Evolutionary conservation across 2,113 vertebrate genomes (phyloP).

Genomic region (Macquaria ambigua): DNA sequence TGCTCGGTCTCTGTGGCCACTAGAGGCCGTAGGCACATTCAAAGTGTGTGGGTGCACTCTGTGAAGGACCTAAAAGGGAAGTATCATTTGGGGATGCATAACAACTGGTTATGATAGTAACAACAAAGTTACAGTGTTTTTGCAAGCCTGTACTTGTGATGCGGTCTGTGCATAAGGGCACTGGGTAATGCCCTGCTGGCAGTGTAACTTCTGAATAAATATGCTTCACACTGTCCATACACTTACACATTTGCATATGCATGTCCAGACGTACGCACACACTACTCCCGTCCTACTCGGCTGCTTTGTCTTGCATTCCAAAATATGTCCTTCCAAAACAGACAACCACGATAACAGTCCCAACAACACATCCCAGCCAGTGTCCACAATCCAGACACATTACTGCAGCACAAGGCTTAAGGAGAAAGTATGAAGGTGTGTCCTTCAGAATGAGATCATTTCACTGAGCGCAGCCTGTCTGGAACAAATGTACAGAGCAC

Average conservation of each 20-base stretch:
- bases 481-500: conserved; percentile 65
- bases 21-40: conserved; percentile 76
- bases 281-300: background rate
- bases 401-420: conserved; percentile 43
- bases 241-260: conserved; percentile 48
- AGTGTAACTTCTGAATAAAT: conserved; percentile 50
- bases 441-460: conserved; percentile 75
- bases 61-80: conserved; percentile 61
- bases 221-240: conserved; percentile 43
- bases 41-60: conserved; percentile 64
- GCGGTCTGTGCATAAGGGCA: conserved; percentile 54
- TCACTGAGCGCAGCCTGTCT: conserved; percentile 66
- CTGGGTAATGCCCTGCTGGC: conserved; percentile 52
- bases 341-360: conserved; percentile 49
- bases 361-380: conserved; percentile 51
- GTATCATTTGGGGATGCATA: conserved; percentile 70
- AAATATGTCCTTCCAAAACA: conserved; percentile 54
- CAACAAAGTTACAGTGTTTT: conserved; percentile 73
- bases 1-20: conserved; percentile 67
- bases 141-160: conserved; percentile 70
- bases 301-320: conserved; percentile 54
- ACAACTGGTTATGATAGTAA: conserved; percentile 76
- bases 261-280: conserved; percentile 27
- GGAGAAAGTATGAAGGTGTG: conserved; percentile 72
- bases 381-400: conserved; percentile 56